A percentile compares a stretch with the other conserved stretches of the same genome.
These are phyloP conservation scores for Pandemis cinnamomeana DNA, from an alignment of 2,888 invertebrate species.

Conservation along the genomic window DNA sequence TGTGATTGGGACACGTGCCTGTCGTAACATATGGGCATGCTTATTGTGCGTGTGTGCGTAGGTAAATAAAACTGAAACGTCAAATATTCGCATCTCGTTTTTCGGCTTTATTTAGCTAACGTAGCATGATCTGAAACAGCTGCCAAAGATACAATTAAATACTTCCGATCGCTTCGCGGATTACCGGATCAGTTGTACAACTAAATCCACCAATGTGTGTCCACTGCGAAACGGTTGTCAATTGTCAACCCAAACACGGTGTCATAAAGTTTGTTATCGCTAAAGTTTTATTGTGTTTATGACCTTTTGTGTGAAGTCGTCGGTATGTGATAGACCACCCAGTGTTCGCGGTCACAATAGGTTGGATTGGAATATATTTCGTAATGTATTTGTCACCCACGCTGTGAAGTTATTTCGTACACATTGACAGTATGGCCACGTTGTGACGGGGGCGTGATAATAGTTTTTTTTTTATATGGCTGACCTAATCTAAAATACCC, in stretches of 20 bases:
- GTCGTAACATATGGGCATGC: slow-evolving; percentile 1
- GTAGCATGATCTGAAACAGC: not conserved
- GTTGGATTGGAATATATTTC: slow-evolving; percentile 3
- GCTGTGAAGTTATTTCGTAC: not conserved
- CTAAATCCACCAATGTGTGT: not conserved
- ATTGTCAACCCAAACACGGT: slow-evolving; percentile 4
- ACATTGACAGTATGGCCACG: not conserved
- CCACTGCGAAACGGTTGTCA: not conserved
- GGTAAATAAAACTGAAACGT: not conserved
- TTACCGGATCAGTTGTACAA: slow-evolving; percentile 13
- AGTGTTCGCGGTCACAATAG: slow-evolving; percentile 12
- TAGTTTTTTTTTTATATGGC: no score
- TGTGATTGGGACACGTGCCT: slow-evolving; percentile 14
- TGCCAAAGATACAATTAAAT: not conserved
- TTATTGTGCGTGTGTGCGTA: not conserved
- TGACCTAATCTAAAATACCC: no score
- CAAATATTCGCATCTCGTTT: no score
- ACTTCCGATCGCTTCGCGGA: slow-evolving; percentile 1
- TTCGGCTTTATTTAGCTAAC: no score
- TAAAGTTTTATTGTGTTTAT: not conserved
- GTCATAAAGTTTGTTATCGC: not conserved
- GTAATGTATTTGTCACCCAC: not conserved
- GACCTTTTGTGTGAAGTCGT: slow-evolving; percentile 2
- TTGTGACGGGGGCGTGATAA: not conserved
- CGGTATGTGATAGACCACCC: slow-evolving; percentile 14